Percentiles rank a stretch among this genome's conserved stretches.
These are phyloP conservation scores for Campodea augens DNA, from an alignment of 1,140 invertebrate genomes.

Conservation along the genomic window DNA sequence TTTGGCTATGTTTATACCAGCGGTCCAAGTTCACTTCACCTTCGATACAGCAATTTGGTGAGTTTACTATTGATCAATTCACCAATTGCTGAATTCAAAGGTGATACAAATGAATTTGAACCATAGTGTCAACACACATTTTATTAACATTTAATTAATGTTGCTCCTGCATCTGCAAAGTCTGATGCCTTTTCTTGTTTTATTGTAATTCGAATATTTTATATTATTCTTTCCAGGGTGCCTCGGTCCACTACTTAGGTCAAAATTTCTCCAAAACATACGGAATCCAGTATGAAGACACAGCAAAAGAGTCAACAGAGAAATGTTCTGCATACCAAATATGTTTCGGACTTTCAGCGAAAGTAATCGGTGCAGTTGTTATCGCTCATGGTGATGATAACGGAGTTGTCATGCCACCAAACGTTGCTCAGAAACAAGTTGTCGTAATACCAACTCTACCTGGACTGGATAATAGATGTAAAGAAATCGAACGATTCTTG, in stretches of 20 bases:
- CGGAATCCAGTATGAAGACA: slow-evolving; percentile 86
- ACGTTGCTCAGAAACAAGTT: slow-evolving; percentile 62
- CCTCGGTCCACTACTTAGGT: slow-evolving; percentile 92
- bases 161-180: too few species aligned
- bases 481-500: slow-evolving; percentile 16
- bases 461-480: not conserved
- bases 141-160: too few species aligned
- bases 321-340: slow-evolving; percentile 74
- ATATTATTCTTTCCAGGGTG: too few species aligned
- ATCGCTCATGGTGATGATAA: slow-evolving; percentile 96
- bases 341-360: slow-evolving; percentile 94
- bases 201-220: too few species aligned
- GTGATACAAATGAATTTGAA: too few species aligned
- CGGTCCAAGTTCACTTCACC: too few species aligned
- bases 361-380: slow-evolving; percentile 84
- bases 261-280: slow-evolving; percentile 99
- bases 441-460: slow-evolving; percentile 66
- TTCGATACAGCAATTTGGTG: too few species aligned
- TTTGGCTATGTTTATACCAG: too few species aligned
- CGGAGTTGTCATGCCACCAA: slow-evolving; percentile 87
- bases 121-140: too few species aligned
- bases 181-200: too few species aligned
- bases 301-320: slow-evolving; percentile 69
- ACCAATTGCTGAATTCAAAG: too few species aligned
- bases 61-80: too few species aligned